Evolutionary conservation across 1,140 invertebrate genomes (phyloP), one percentile per base, ranked within the genome.

Genomic region (Drosophila sturtevanti): DNA sequence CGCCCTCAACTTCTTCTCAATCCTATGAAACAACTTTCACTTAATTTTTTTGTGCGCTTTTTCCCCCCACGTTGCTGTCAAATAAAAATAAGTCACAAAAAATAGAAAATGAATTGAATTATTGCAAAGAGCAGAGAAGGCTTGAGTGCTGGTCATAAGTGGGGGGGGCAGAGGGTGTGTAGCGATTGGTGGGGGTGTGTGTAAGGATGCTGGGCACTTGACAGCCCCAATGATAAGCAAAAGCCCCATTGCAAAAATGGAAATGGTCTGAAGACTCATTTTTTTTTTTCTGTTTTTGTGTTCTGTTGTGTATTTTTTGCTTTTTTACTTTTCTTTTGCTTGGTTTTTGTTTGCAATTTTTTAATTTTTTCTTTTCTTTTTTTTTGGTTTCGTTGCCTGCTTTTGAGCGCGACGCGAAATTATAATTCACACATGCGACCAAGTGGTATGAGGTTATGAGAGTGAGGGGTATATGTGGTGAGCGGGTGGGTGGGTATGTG

Each of bases 101-200:
- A 89, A 87, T 87, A 87, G 84, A 87, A 87, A 87, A 87, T 87
- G 84, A 89, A 87, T 87, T 87, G 84, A 87, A 87, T 87, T 87
- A 87, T 87, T 87, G 84, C 84, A 89, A 77, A 89, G 80, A 84
- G 85, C 76, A 63, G 66, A 85, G 77, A 64, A 62, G 68, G 55
- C 52, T 14, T 24, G 41, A n/a, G 7, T 21, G 44, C 3, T 18
- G 58, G 31, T 10, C 27, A 31, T 31, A 31, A 3, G n/a, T n/a
- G n/a, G n/a, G n/a, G n/a, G n/a, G n/a, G n/a, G n/a, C n/a, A n/a
- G n/a, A 7, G 27, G 27, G 27, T 31, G 27, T n/a, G n/a, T n/a
- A n/a, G 27, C 27, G 27, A 31, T 31, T 12, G 21, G 14, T 22
- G n/a, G 24, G 51, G 22, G 0, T 7, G 31, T 14, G 64, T 24